Evolutionary conservation across 2,113 vertebrate genomes (phyloP), one percentile per base, ranked within the genome.

Genomic region (Pollimyrus isidori): DNA sequence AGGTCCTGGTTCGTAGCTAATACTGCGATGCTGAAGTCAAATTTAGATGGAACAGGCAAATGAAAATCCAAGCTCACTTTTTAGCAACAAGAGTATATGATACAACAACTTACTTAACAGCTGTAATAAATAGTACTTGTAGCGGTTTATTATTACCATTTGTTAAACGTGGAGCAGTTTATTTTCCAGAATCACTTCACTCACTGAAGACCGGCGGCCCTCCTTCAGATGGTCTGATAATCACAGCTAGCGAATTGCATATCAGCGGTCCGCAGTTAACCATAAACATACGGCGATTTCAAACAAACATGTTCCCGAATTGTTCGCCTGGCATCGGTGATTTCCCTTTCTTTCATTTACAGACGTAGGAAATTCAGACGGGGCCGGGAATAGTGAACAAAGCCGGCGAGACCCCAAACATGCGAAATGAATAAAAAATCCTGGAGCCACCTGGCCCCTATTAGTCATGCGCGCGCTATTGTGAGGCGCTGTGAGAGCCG

Each of bases 241-340:
- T 88, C 39, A 80, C 56, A 48, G 50, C 39, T 83, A 48, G 52
- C 46, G 45, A 76, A 52, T 7, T 48, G 35, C 50, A 58, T 83
- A 88, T 88, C 73, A 83, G 39, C 73, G 35, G 30, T 53, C 23
- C 53, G 26, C 46, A 42, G 42, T 46, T 90, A 88, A 91, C 91
- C 91, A 83, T 90, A 91, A 86, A 88, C 89, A 90, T 90, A 89
- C 88, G 92, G 65, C 82, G 76, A 50, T 88, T 65, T 89, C 86
- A 90, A 89, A 89, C 88, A 90, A 93, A 90, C 88, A 89, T 89
- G 90, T 87, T 85, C 89, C 89, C 53, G 89, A 89, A 88, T 87
- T 90, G 90, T 58, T 69, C 48, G 86, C 35, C 86, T 73, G 62
- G 85, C 48, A 90, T 91, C 89, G 73, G 84, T 89, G 69, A 80